Base-by-base conservation (phyloP, 2,113 vertebrate genomes). In the Hippocampus comes region DNA sequence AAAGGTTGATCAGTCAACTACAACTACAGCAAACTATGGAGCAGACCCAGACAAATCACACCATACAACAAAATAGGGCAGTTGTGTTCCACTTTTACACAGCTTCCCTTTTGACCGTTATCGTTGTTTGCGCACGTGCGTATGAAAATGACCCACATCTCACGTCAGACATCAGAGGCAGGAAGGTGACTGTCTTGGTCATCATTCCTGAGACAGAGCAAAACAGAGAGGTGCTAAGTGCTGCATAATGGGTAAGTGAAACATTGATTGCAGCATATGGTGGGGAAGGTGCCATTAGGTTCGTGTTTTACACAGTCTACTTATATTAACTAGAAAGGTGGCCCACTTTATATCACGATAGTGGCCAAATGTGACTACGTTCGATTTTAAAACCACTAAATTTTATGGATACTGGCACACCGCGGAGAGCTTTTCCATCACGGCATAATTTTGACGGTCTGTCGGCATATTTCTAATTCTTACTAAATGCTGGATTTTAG, bases 21-120 rank as follows among this genome's bases (percentile, higher is more conserved):
- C 30, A 34, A 2, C 25, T 67, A 25, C 46, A 68, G 68, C 69
- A 72, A 25, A 68, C 65, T 72, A 15, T 25, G 53, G 42, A 77
- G 63, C n/a, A 74, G 60, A 63, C 64, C 11, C 64, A 25, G 70
- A 30, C 74, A 12, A 73, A 63, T 73, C 63, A 76, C 69, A 74
- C 79, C 66, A 82, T 78, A 67, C 55, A 46, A 72, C 9, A 67
- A 84, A 84, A 79, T 81, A 67, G 80, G 78, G 38, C 85, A 80
- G 68, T 46, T 0, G 68, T 81, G 81, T 69, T 84, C 83, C 67
- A 83, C 78, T 83, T 87, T 66, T 20, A 75, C 78, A 38, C 63
- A 34, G 48, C 73, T 78, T 61, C 63, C 64, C 68, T 82, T 34
- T 34, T 78, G 76, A 78, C 76, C 82, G 80, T 84, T 70, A 73